These are phyloP conservation scores for Cephus pulcher DNA, from an alignment of 2,888 invertebrate species.

Conservation along the genomic window DNA sequence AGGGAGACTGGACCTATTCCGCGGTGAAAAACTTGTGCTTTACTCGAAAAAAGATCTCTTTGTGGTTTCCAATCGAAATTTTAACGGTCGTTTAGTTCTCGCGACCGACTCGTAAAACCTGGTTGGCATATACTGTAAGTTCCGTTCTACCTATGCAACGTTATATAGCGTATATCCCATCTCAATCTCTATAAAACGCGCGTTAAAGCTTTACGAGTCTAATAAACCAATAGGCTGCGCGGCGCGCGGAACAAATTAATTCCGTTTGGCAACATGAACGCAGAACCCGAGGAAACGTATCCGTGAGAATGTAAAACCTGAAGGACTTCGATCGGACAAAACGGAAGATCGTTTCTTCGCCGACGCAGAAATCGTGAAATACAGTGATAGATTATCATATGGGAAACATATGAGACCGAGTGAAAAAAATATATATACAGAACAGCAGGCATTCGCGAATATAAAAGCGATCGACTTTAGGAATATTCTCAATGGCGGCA, in stretches of 20 bases:
- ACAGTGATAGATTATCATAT: neutral
- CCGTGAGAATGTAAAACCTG: neutral
- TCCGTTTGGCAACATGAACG: constrained; percentile 18
- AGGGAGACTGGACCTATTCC: neutral
- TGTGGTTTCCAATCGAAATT: neutral
- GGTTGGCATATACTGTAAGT: neutral
- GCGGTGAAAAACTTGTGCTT: neutral
- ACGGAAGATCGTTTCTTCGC: neutral
- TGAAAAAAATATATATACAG: neutral
- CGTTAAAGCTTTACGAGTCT: constrained; percentile 36
- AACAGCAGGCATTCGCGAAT: neutral
- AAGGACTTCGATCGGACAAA: neutral
- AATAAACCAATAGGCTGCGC: constrained; percentile 35
- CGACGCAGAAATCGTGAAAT: neutral
- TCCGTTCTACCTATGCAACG: constrained; percentile 12
- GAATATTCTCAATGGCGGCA: neutral
- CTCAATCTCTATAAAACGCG: constrained; percentile 36
- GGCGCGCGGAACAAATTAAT: constrained; percentile 40
- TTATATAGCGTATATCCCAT: constrained; percentile 16
- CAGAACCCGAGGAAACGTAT: neutral
- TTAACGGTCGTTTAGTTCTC: constrained; percentile 33
- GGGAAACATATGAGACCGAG: neutral
- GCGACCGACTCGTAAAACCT: constrained; percentile 36
- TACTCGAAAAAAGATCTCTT: neutral
- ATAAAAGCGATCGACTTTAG: neutral